Evolutionary conservation across 2,797 vertebrate species (phyloP).

Genomic region (Podarcis siculus): DNA sequence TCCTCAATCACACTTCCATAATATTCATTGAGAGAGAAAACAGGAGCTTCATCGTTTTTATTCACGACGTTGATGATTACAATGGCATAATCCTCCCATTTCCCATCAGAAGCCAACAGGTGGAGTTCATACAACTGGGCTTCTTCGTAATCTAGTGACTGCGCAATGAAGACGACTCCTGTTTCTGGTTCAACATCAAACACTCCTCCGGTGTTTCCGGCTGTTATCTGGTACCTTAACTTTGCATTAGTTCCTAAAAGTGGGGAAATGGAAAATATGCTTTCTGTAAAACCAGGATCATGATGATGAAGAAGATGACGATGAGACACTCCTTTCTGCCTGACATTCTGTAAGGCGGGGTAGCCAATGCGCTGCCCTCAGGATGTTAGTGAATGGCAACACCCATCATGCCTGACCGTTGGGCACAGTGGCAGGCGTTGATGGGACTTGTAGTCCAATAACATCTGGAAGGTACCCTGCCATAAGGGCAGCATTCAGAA

Average conservation of each 20-base stretch:
- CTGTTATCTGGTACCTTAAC: constrained; percentile 90
- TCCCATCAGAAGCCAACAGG: constrained; percentile 89
- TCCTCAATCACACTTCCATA: constrained; percentile 90
- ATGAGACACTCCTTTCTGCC: neutral
- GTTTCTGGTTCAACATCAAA: constrained; percentile 90
- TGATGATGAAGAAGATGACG: neutral
- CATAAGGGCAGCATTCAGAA: constrained; percentile 3
- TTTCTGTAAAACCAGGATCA: neutral
- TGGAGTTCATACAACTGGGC: constrained; percentile 87
- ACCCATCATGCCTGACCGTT: too few relatives aligned
- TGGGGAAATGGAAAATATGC: neutral
- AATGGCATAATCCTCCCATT: constrained; percentile 89
- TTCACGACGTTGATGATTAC: constrained; percentile 85
- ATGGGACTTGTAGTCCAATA: too few relatives aligned
- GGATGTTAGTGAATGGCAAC: too few relatives aligned
- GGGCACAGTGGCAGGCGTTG: too few relatives aligned
- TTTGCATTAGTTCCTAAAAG: constrained; percentile 88
- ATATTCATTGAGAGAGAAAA: constrained; percentile 89
- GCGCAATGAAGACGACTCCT: constrained; percentile 87
- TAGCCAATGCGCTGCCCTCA: too few relatives aligned
- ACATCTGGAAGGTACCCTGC: too few relatives aligned
- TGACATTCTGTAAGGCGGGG: neutral
- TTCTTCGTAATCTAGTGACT: constrained; percentile 89
- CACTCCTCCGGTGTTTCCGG: constrained; percentile 86
- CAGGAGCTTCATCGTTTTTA: constrained; percentile 91